Percentiles rank a stretch among this genome's conserved stretches.
Conservation (phyloP, 2,113 vertebrate genomes). For the Indicator indicator region DNA sequence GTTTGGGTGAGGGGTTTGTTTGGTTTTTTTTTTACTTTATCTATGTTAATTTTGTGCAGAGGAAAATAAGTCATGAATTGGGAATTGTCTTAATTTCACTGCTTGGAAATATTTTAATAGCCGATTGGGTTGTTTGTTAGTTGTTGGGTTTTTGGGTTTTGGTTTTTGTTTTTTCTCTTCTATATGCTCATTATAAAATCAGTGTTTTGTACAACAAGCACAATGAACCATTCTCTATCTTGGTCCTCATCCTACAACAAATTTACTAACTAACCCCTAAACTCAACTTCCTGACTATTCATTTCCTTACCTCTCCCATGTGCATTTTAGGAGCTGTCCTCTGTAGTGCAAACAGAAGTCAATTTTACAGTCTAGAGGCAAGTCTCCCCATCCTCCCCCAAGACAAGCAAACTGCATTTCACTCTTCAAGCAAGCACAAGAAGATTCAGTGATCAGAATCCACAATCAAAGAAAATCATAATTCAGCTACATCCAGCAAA, state of each 20-base stretch:
- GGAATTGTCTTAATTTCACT: constrained; percentile 75
- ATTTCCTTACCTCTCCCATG: neutral
- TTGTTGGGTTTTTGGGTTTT: neutral
- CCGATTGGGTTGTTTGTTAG: constrained; percentile 25
- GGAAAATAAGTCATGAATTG: constrained; percentile 74
- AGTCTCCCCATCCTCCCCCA: neutral
- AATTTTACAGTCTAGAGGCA: neutral
- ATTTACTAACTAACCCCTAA: neutral
- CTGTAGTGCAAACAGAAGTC: neutral
- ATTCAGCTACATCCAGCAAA: neutral
- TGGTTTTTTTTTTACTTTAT: constrained; percentile 71
- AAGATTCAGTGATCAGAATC: neutral
- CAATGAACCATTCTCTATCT: neutral
- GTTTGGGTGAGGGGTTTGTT: constrained; percentile 60
- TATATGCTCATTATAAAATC: constrained; percentile 43
- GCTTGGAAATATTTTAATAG: constrained; percentile 65
- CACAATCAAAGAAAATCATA: neutral
- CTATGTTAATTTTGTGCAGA: constrained; percentile 78
- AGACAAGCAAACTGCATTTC: constrained; percentile 5
- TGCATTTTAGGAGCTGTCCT: neutral
- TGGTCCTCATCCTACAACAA: neutral
- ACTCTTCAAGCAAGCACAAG: neutral
- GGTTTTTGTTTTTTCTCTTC: neutral
- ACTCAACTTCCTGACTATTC: neutral
- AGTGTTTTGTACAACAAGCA: neutral